phyloP scores from a whole-genome alignment of 2,888 invertebrate genomes.

The Leistus spinibarbis region DNA sequence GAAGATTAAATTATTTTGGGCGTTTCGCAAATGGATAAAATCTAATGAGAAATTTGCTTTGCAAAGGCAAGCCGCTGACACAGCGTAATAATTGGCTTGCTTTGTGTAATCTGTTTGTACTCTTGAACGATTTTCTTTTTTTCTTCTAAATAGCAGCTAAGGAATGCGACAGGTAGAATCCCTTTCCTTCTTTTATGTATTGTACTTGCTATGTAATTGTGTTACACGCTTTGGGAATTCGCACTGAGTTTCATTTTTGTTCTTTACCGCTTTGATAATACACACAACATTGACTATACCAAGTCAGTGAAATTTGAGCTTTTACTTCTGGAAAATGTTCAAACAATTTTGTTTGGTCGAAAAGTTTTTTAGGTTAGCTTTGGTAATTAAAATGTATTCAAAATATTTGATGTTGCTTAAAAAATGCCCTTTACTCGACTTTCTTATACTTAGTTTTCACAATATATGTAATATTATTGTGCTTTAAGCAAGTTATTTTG shows the following conservation, averaged over 20 bases:
- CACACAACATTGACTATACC: no score
- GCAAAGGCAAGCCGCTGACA: not conserved
- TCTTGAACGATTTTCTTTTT: slow-evolving; percentile 10
- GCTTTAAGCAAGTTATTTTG: no score
- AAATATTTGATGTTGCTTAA: not conserved
- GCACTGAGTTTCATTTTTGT: not conserved
- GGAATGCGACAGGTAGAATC: slow-evolving; percentile 9
- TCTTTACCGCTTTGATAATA: not conserved
- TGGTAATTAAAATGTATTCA: not conserved
- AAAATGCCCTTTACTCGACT: not conserved
- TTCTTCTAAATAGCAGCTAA: not conserved
- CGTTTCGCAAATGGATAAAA: not conserved
- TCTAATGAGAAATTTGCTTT: not conserved
- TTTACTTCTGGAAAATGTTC: no score
- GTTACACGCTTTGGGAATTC: slow-evolving; percentile 3
- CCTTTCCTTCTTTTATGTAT: not conserved
- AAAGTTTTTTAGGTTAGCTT: no score
- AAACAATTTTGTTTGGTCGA: no score
- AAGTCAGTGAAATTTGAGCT: not conserved
- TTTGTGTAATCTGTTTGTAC: slow-evolving; percentile 31
- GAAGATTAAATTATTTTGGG: no score
- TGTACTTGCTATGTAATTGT: not conserved
- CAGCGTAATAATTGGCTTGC: slow-evolving; percentile 33
- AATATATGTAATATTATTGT: no score
- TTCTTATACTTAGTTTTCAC: no score